Evolutionary conservation across 2,113 vertebrate species (phyloP).

Genomic region (Nerophis lumbriciformis): DNA sequence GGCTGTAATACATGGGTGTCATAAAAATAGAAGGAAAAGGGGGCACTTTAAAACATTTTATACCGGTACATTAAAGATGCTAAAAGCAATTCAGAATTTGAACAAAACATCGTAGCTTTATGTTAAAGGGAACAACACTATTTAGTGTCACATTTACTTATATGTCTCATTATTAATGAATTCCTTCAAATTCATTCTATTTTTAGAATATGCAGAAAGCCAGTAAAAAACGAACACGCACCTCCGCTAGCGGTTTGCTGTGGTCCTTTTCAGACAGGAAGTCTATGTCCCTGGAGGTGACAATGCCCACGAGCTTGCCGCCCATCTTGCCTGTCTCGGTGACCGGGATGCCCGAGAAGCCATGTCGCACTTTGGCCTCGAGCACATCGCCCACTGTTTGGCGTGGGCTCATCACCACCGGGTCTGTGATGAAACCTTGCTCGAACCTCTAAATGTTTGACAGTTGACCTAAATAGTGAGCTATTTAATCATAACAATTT

Average conservation of each 20-base stretch:
- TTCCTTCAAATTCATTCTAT: too few relatives aligned
- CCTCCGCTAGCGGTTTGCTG: conserved; percentile 74
- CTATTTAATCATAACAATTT: too few relatives aligned
- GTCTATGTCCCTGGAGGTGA: conserved; percentile 89
- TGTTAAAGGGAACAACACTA: too few relatives aligned
- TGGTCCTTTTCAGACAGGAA: conserved; percentile 86
- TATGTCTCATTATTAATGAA: too few relatives aligned
- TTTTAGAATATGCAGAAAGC: too few relatives aligned
- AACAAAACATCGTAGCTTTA: too few relatives aligned
- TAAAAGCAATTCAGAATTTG: too few relatives aligned
- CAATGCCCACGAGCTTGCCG: conserved; percentile 85
- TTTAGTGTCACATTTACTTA: too few relatives aligned
- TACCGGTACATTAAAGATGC: too few relatives aligned
- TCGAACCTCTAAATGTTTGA: conserved; percentile 70
- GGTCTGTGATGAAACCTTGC: conserved; percentile 91
- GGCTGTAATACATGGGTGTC: background rate
- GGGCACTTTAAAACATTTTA: too few relatives aligned
- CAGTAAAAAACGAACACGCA: conserved; percentile 6
- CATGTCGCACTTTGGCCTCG: conserved; percentile 86
- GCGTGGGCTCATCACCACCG: conserved; percentile 83
- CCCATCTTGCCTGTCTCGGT: conserved; percentile 89
- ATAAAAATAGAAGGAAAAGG: too few relatives aligned
- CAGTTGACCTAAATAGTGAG: background rate
- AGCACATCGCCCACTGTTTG: conserved; percentile 87
- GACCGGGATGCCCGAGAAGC: conserved; percentile 90